phyloP scores from a whole-genome alignment of 2,888 invertebrate genomes.

The Dendrolimus houi region DNA sequence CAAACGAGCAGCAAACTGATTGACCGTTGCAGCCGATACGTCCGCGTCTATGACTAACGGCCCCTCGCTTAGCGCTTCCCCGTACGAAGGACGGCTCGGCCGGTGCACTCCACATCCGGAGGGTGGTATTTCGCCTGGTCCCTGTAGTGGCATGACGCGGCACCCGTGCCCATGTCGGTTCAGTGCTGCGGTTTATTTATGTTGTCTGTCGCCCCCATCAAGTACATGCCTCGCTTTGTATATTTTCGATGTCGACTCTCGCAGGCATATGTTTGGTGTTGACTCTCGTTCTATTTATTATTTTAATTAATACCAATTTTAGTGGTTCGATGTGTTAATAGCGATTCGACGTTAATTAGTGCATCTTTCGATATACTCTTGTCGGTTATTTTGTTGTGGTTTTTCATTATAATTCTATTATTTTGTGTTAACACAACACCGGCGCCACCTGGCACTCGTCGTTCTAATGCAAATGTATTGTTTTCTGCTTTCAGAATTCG shows the following conservation, averaged over 20 bases:
- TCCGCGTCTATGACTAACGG: not conserved
- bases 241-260: constrained; percentile 17
- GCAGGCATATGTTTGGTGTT: constrained; percentile 14
- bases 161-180: constrained; percentile 26
- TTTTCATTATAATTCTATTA: constrained; percentile 17
- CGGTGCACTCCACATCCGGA: constrained; percentile 24
- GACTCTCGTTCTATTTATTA: constrained; percentile 20
- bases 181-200: constrained; percentile 6
- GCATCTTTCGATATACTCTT: constrained; percentile 45
- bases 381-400: constrained; percentile 53
- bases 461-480: constrained; percentile 21
- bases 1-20: constrained; percentile 51
- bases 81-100: not conserved
- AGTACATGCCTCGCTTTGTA: constrained; percentile 8
- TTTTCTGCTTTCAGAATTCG: constrained; percentile 89
- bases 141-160: constrained; percentile 62
- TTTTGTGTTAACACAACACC: constrained; percentile 34
- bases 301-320: constrained; percentile 25
- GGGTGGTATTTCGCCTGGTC: constrained; percentile 66
- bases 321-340: constrained; percentile 46
- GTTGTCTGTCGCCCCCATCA: not conserved
- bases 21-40: not conserved
- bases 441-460: not conserved
- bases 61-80: not conserved
- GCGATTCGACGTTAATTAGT: constrained; percentile 49